Percentiles rank a stretch among this genome's conserved stretches.
Evolutionary conservation across 2,888 invertebrate genomes (phyloP).

Genomic region (Cosmopolites sordidus): DNA sequence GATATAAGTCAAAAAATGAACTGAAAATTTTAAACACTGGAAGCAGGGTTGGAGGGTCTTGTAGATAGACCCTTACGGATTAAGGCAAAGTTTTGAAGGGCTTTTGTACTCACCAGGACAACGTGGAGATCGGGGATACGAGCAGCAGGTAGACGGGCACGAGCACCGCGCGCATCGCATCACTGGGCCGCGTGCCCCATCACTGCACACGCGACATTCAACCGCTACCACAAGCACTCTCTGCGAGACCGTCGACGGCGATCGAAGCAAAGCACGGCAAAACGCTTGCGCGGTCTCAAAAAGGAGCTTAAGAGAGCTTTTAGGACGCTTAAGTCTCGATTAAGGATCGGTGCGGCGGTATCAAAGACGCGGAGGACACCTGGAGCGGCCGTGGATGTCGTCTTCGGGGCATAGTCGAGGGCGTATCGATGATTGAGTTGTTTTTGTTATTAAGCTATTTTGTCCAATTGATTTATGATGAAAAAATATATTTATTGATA

Average conservation of each 20-base stretch:
- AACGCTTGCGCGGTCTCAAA: conserved; percentile 25
- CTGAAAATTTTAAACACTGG: background rate
- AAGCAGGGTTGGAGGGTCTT: background rate
- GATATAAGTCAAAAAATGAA: too few species aligned
- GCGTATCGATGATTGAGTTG: too few species aligned
- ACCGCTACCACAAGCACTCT: conserved; percentile 19
- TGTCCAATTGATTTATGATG: too few species aligned
- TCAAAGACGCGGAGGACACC: conserved; percentile 2
- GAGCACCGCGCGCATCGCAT: conserved; percentile 58
- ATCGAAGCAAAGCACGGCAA: background rate
- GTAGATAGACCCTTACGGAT: background rate
- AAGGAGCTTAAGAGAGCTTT: conserved; percentile 9
- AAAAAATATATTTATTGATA: too few species aligned
- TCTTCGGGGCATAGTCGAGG: background rate
- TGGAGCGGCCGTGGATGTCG: conserved; percentile 8
- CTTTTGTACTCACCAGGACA: conserved; percentile 72
- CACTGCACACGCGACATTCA: conserved; percentile 22
- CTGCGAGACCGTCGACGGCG: background rate
- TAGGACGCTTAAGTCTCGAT: conserved; percentile 18
- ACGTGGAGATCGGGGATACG: conserved; percentile 82
- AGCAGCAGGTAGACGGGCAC: conserved; percentile 79
- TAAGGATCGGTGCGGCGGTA: conserved; percentile 6
- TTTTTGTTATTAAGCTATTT: too few species aligned
- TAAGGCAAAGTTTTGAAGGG: background rate
- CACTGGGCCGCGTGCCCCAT: conserved; percentile 29